These are phyloP conservation scores for Acanthosepion lycidas DNA, from an alignment of 2,888 invertebrate genomes.

Conservation along the genomic window DNA sequence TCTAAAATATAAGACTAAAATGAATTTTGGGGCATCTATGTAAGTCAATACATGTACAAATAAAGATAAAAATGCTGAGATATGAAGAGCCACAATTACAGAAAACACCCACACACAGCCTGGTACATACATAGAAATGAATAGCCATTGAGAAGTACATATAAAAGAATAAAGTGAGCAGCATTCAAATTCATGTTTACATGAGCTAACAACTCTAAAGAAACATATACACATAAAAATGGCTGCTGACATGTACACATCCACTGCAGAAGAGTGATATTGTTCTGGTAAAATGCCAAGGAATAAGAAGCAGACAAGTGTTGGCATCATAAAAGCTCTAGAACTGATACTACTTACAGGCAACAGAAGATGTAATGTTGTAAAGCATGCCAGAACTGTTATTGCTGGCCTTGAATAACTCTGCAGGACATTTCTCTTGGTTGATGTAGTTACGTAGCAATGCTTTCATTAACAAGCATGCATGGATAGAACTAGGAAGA, in stretches of 20 bases:
- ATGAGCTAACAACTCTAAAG: neutral
- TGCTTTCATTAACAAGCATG: conserved; percentile 85
- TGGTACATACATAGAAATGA: neutral
- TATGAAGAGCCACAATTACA: neutral
- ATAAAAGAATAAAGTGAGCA: neutral
- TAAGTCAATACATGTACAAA: neutral
- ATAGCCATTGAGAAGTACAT: neutral
- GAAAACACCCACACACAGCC: neutral
- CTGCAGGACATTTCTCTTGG: conserved; percentile 73
- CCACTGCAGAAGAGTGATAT: neutral
- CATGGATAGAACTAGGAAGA: conserved; percentile 80
- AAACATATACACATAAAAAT: neutral
- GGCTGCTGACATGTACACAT: neutral
- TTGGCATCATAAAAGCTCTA: neutral
- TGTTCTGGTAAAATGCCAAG: neutral
- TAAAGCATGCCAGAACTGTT: conserved; percentile 64
- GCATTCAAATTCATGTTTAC: neutral
- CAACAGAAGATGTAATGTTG: conserved; percentile 66
- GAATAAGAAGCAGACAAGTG: neutral
- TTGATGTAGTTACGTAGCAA: conserved; percentile 80
- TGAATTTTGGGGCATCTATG: neutral
- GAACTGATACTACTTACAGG: conserved; percentile 63
- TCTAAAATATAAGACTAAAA: neutral
- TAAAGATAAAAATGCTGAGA: neutral
- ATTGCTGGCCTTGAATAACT: conserved; percentile 63